Evolutionary conservation across 2,888 invertebrate species (phyloP), one percentile per base, ranked within the genome.

Genomic region (Dasypolia templi): DNA sequence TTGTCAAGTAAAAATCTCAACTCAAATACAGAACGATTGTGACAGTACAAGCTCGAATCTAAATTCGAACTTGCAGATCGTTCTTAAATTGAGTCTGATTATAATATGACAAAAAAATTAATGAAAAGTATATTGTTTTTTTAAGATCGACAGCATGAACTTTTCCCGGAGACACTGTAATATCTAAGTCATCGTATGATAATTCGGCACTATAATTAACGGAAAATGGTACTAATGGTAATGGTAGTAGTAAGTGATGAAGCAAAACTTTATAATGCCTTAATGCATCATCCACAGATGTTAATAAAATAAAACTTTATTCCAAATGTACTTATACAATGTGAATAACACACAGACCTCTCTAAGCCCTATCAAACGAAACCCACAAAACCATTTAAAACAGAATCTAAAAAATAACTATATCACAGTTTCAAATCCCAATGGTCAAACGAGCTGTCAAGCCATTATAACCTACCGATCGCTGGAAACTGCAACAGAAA

Each of bases 401-500:
- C 58, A 29, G 1, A 49, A n/a, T 26, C 3, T 6, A 59, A 26
- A 64, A 19, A 63, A 55, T 29, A 64, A 42, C 17, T 12, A 11
- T 11, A 55, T 46, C 29, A 53, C 56, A 19, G 17, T 61, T 71
- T 51, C 22, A 79, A 79, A 69, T 68, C 55, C 61, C 64, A 59
- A 44, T 66, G 51, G 44, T 66, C 53, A 51, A 46, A 72, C 42
- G 55, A 75, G 39, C 62, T 65, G 58, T 71, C 79, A 62, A 62
- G 59, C 79, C 55, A 66, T 75, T 65, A 61, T 53, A 32, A 42
- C 62, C 35, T 35, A 35, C 35, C 35, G 42, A 56, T 32, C 51
- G 69, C 68, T 66, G 58, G 26, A 49, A 78, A 72, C 76, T 82
- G 79, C 71, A 79, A 59, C 61, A 72, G 59, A 84, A 84, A 81